Evolutionary conservation across 1,140 invertebrate genomes (phyloP).

Genomic region (Drosophila subpulchrella): DNA sequence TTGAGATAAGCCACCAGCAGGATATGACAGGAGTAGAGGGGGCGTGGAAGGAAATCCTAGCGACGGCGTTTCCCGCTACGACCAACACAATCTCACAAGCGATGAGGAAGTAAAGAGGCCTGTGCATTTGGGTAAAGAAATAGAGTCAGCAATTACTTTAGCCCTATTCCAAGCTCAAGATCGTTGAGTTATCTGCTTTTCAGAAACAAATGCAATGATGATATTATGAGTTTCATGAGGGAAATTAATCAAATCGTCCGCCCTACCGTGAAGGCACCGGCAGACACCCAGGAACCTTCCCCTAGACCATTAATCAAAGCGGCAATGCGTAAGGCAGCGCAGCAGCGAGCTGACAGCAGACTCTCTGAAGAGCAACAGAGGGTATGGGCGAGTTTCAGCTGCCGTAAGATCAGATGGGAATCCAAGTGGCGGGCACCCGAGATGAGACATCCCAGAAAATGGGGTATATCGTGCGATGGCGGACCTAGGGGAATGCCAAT

Average conservation of each 20-base stretch:
- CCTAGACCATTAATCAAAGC: neutral
- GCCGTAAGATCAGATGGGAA: too few species aligned
- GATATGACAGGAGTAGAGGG: neutral
- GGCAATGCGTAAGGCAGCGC: neutral
- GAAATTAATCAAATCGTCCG: neutral
- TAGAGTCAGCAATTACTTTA: conserved; percentile 1
- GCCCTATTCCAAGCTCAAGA: neutral
- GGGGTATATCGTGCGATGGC: too few species aligned
- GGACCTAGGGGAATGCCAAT: neutral
- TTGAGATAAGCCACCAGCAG: neutral
- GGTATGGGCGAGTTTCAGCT: too few species aligned
- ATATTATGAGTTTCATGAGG: neutral
- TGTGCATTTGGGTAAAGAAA: neutral
- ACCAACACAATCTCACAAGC: conserved; percentile 1
- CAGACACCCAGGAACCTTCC: neutral
- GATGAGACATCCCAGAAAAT: neutral
- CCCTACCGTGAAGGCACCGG: neutral
- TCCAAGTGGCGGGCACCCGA: too few species aligned
- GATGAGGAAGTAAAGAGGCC: neutral
- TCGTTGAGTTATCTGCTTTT: neutral
- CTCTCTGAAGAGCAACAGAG: too few species aligned
- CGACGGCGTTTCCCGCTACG: neutral
- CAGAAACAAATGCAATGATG: neutral
- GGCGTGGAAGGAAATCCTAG: neutral
- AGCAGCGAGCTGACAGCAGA: neutral